These are phyloP conservation scores for Gryllus bimaculatus DNA, from an alignment of 1,140 invertebrate genomes.

Conservation along the genomic window DNA sequence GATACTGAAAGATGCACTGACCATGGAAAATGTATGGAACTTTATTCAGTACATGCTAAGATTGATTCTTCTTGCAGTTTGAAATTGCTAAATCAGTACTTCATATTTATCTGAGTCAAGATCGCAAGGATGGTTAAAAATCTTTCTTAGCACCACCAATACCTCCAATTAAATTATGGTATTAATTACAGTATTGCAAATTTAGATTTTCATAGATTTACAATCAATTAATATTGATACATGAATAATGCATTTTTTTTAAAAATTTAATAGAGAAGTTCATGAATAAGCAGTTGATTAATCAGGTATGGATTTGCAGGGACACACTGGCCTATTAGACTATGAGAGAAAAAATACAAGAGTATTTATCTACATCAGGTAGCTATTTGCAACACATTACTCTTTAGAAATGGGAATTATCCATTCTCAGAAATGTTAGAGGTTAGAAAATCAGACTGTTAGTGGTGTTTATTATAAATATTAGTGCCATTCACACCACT, in stretches of 20 bases:
- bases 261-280: background rate
- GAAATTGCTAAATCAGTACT: conserved; percentile 1
- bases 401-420: too few relatives aligned
- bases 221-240: background rate
- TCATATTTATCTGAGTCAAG: background rate
- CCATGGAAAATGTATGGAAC: too few relatives aligned
- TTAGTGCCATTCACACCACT: too few relatives aligned
- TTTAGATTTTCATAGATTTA: background rate
- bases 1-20: too few relatives aligned
- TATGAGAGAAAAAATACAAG: background rate
- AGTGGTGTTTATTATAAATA: too few relatives aligned
- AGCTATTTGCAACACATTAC: too few relatives aligned
- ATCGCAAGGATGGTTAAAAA: conserved; percentile 10
- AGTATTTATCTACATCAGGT: too few relatives aligned
- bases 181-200: background rate
- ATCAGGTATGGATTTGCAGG: background rate
- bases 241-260: background rate
- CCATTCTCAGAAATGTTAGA: too few relatives aligned
- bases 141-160: background rate
- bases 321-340: background rate
- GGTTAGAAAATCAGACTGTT: too few relatives aligned
- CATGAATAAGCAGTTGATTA: background rate
- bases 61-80: background rate
- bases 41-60: background rate
- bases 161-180: background rate